Evolutionary conservation across 2,888 invertebrate genomes (phyloP), one percentile per base, ranked within the genome.

Genomic region (Neoascia interrupta): DNA sequence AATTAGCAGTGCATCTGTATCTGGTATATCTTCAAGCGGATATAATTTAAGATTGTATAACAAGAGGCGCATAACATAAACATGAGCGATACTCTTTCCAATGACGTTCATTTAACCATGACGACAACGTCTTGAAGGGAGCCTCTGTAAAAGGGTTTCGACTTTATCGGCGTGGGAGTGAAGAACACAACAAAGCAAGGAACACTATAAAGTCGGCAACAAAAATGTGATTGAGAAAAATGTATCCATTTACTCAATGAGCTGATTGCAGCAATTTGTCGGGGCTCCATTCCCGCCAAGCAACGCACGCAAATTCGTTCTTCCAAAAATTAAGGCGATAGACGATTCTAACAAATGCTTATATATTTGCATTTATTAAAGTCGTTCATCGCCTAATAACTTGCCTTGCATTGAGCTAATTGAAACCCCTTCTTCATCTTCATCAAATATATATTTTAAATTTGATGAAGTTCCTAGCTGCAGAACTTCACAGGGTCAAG

Each of bases 271-370:
- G 43, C 43, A 51, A 69, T 58, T 69, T 69, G 51, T 58, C 69
- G 19, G 34, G 10, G 31, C 8, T 6, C n/a, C 10, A 26, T 60
- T 60, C 34, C 69, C 58, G 58, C 58, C 69, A 58, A 58, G 26
- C 37, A 69, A 19, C 23, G 41, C 68, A 47, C 68, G 68, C 58
- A 60, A 58, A 69, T 49, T 34, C 13, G 51, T 69, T 69, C 58
- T 60, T 49, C 69, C 69, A 43, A 69, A 69, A 69, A 69, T 69
- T n/a, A n/a, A n/a, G n/a, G n/a, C n/a, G n/a, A n/a, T n/a, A n/a
- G n/a, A n/a, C n/a, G n/a, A n/a, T n/a, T n/a, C n/a, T n/a, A n/a
- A n/a, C n/a, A n/a, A n/a, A n/a, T n/a, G n/a, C n/a, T n/a, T n/a
- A n/a, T n/a, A n/a, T n/a, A n/a, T n/a, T n/a, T n/a, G n/a, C n/a